These are phyloP conservation scores for Hypothenemus hampei DNA, from an alignment of 1,140 invertebrate genomes.

Conservation along the genomic window DNA sequence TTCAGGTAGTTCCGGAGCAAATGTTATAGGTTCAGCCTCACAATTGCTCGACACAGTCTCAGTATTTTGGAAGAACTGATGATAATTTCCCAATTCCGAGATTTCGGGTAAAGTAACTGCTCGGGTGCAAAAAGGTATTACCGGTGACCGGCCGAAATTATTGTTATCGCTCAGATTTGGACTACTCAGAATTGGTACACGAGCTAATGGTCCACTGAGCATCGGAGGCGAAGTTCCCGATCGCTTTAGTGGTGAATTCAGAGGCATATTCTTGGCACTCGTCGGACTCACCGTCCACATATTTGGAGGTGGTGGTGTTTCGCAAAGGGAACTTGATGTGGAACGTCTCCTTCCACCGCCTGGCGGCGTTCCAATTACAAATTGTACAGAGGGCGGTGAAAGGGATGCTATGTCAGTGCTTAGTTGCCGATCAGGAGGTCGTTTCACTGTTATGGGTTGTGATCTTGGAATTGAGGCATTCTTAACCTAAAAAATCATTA, in stretches of 20 bases:
- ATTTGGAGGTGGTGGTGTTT: constrained; percentile 72
- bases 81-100: constrained; percentile 59
- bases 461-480: constrained; percentile 64
- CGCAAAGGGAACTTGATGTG: constrained; percentile 59
- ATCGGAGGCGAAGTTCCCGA: constrained; percentile 71
- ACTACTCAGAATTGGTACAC: constrained; percentile 54
- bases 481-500: constrained; percentile 17
- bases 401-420: constrained; percentile 73
- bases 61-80: constrained; percentile 48
- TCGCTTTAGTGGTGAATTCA: constrained; percentile 64
- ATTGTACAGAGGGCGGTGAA: constrained; percentile 85
- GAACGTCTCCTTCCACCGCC: constrained; percentile 60
- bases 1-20: constrained; percentile 87
- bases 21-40: constrained; percentile 64
- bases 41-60: constrained; percentile 47
- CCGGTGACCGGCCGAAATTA: constrained; percentile 50
- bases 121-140: constrained; percentile 63
- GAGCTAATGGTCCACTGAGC: constrained; percentile 55
- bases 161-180: constrained; percentile 52
- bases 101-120: constrained; percentile 74
- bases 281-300: constrained; percentile 74
- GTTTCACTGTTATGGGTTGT: constrained; percentile 76
- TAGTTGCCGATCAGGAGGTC: constrained; percentile 58
- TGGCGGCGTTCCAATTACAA: constrained; percentile 86
- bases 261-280: constrained; percentile 52